Percentiles rank a stretch among this genome's conserved stretches.
These are phyloP conservation scores for Dinomys branickii DNA, from an alignment of 2,113 vertebrate species.

Conservation along the genomic window DNA sequence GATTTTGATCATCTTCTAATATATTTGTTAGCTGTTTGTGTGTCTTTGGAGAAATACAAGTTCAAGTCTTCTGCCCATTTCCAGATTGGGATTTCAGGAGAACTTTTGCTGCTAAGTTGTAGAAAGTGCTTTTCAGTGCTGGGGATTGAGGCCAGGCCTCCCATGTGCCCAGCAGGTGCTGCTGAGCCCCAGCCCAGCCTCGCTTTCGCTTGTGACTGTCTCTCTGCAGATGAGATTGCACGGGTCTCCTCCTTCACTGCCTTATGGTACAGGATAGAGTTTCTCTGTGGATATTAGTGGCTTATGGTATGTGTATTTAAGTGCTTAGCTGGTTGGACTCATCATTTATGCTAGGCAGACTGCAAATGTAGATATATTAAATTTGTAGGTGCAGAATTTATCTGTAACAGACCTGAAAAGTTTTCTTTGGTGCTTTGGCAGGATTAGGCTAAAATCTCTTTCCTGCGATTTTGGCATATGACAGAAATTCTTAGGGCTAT, in stretches of 20 bases:
- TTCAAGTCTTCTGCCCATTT: background rate
- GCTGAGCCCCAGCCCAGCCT: background rate
- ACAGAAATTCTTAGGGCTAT: background rate
- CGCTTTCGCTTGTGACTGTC: background rate
- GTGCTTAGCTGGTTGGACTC: background rate
- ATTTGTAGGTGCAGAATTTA: background rate
- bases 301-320: background rate
- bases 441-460: background rate
- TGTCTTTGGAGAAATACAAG: background rate
- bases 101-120: background rate
- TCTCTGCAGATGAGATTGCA: background rate
- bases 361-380: background rate
- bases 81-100: background rate
- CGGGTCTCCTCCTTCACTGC: background rate
- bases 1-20: background rate
- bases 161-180: background rate
- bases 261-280: background rate
- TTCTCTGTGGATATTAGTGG: background rate
- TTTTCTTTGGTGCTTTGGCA: background rate
- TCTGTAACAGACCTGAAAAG: background rate
- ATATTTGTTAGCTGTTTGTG: background rate
- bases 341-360: background rate
- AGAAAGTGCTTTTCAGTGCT: background rate
- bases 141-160: background rate
- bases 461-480: background rate